These are phyloP conservation scores for Synergus japonicus DNA, from an alignment of 2,888 invertebrate genomes.

Conservation along the genomic window DNA sequence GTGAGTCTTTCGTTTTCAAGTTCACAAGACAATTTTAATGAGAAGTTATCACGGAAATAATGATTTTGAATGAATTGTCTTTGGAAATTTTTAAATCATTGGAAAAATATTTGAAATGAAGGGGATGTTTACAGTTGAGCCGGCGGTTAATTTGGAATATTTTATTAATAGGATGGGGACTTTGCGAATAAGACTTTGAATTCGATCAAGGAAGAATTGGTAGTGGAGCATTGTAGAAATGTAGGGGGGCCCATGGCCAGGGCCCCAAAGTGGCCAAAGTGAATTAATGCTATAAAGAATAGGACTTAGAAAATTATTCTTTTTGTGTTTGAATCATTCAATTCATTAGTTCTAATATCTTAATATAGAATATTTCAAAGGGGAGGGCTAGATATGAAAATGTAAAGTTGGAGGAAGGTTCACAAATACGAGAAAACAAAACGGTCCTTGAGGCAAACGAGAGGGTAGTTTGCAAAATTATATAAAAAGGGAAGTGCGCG, in stretches of 20 bases:
- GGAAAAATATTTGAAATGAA: not conserved
- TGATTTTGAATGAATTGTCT: not conserved
- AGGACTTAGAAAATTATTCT: not conserved
- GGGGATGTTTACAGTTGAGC: slow-evolving; percentile 9
- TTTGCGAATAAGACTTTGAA: slow-evolving; percentile 10
- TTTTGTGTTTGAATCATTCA: not conserved
- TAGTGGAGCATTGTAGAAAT: slow-evolving; percentile 55
- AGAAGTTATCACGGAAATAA: not conserved
- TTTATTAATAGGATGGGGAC: slow-evolving; percentile 27
- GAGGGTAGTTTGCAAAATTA: slow-evolving; percentile 14
- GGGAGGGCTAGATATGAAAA: not conserved
- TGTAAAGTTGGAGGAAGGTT: not conserved
- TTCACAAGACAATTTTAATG: not conserved
- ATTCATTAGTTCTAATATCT: not conserved
- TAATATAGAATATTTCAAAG: not conserved
- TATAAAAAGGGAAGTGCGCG: slow-evolving; percentile 20
- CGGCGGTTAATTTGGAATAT: slow-evolving; percentile 11
- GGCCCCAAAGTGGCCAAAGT: slow-evolving; percentile 61
- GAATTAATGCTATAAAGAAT: not conserved
- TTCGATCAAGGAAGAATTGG: slow-evolving; percentile 25
- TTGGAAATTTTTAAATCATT: not conserved
- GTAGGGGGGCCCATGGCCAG: slow-evolving; percentile 61
- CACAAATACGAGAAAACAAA: slow-evolving; percentile 10
- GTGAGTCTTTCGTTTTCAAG: not conserved
- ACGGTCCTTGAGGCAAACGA: slow-evolving; percentile 15